These are phyloP conservation scores for Eupleurogrammus muticus DNA, from an alignment of 2,797 vertebrate genomes.

Conservation along the genomic window DNA sequence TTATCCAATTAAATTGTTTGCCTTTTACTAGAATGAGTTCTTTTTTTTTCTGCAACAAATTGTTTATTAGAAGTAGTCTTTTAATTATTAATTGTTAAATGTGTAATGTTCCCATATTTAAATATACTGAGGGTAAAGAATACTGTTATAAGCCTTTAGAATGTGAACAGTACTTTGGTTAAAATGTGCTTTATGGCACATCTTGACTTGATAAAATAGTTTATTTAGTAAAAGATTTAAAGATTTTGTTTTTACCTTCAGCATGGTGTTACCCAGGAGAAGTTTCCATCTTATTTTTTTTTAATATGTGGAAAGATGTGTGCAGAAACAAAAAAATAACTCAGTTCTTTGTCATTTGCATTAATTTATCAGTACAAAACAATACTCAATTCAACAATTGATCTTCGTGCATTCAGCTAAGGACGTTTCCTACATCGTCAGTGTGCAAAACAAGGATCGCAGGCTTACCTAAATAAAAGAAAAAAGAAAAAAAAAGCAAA, in stretches of 20 bases:
- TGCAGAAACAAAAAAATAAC: no score
- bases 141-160: background rate
- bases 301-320: no score
- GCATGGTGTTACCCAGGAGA: background rate
- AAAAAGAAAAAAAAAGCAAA: constrained; percentile 24
- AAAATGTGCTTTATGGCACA: no score
- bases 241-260: background rate
- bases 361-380: background rate
- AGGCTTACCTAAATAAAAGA: background rate
- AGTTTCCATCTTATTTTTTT: background rate
- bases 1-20: background rate
- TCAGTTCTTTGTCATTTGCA: background rate
- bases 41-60: background rate
- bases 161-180: background rate
- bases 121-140: background rate
- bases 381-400: background rate
- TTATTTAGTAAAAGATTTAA: background rate
- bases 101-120: background rate
- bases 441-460: background rate
- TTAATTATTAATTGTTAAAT: background rate
- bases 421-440: background rate
- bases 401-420: background rate
- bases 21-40: background rate
- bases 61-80: background rate
- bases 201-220: background rate